Conservation (phyloP, 2,888 invertebrate genomes). For the Mayetiola destructor region DNA sequence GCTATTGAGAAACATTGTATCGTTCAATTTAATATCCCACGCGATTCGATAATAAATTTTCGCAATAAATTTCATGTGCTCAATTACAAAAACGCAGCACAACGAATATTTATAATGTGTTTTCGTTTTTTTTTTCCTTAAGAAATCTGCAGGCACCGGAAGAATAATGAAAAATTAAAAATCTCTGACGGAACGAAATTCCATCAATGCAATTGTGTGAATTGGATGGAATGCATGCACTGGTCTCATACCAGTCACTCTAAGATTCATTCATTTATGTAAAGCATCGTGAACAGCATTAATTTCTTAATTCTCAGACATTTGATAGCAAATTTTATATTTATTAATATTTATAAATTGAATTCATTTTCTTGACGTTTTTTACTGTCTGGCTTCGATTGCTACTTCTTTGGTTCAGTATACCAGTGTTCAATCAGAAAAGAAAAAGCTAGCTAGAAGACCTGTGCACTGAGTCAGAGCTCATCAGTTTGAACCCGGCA, state of each 20-base stretch:
- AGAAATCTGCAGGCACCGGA: too few relatives aligned
- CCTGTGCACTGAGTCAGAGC: too few relatives aligned
- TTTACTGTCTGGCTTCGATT: too few relatives aligned
- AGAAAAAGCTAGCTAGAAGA: too few relatives aligned
- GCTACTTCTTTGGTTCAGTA: too few relatives aligned
- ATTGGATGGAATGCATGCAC: neutral
- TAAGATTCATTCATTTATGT: neutral
- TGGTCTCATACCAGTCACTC: neutral
- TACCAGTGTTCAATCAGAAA: too few relatives aligned
- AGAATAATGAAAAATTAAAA: too few relatives aligned
- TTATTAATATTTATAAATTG: slow-evolving; percentile 12
- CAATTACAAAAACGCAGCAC: slow-evolving; percentile 8
- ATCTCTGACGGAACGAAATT: too few relatives aligned
- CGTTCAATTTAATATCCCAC: slow-evolving; percentile 6
- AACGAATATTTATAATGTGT: too few relatives aligned
- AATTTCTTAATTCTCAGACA: slow-evolving; percentile 14
- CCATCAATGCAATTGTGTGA: neutral
- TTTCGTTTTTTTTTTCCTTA: too few relatives aligned
- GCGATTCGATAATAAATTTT: slow-evolving; percentile 7
- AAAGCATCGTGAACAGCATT: neutral
- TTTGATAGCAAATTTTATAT: slow-evolving; percentile 13
- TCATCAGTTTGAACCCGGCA: too few relatives aligned
- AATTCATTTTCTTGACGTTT: too few relatives aligned
- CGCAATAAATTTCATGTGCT: neutral
- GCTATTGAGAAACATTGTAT: slow-evolving; percentile 1